A percentile compares a stretch with the other conserved stretches of the same genome.
Evolutionary conservation across 2,113 vertebrate genomes (phyloP).

Genomic region (Pholis gunnellus): DNA sequence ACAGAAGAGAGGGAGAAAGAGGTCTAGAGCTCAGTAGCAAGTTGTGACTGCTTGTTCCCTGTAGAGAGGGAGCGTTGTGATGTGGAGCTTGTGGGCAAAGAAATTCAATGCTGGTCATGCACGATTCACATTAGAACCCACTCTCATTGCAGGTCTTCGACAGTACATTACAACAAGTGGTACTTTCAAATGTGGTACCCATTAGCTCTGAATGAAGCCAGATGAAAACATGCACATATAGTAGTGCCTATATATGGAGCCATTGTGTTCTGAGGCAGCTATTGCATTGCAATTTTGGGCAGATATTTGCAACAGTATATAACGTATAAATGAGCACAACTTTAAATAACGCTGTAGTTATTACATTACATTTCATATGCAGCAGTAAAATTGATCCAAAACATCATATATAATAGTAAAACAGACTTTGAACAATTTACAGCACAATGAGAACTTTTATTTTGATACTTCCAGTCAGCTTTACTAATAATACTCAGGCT

Average conservation of each 20-base stretch:
- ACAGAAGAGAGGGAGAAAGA: neutral
- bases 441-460: neutral
- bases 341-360: neutral
- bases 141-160: neutral
- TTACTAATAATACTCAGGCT: neutral
- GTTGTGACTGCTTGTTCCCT: constrained; percentile 16
- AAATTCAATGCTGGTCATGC: constrained; percentile 33
- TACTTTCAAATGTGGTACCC: constrained; percentile 11
- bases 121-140: constrained; percentile 4
- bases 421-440: neutral
- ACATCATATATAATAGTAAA: neutral
- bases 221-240: constrained; percentile 4
- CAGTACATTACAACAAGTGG: neutral
- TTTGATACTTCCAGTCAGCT: neutral
- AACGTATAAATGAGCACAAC: neutral
- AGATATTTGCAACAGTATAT: neutral
- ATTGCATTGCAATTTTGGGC: neutral
- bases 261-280: neutral
- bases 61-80: neutral
- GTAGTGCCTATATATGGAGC: neutral
- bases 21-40: constrained; percentile 38
- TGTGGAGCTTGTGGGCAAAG: neutral
- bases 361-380: neutral
- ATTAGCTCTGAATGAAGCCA: constrained; percentile 22
- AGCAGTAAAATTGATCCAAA: neutral